Base-by-base conservation (phyloP, 2,888 invertebrate species). In the Lasioglossum zephyrum region DNA sequence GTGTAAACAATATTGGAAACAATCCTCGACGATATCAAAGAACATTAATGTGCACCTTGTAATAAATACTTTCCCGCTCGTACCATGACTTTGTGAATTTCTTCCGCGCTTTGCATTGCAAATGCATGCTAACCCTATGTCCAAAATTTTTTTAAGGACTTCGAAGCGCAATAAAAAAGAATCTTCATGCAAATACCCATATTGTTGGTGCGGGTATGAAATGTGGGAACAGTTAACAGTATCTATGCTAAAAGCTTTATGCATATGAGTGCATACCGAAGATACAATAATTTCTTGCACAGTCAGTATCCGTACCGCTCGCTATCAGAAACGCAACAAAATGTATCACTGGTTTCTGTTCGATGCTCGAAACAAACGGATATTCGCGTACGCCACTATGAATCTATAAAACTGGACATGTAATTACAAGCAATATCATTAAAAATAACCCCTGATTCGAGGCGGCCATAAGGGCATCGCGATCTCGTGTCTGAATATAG, bases 391-490 rank as follows among this genome's bases (percentile, higher is more conserved):
- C 18, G 72, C 66, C 31, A 39, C 39, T 66, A 73, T 63, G 26
- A 66, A 79, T 41, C n/a, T 47, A 70, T 77, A 13, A 31, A 76
- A 81, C 75, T 78, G 79, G 63, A 41, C 80, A 53, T 80, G 49
- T 84, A 88, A 91, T 90, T 91, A 91, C 44, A 76, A 78, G 75
- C 84, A 81, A 84, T 86, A 91, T 82, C 85, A 78, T 89, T 85
- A 89, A 86, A 82, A 84, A 73, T 78, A 88, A 82, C 82, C 84
- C 80, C 74, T 79, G 79, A 90, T 89, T 85, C 77, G 41, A 77
- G 72, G 85, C 82, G 82, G 70, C 86, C 73, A 69, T 63, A 69
- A 75, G 77, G 69, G 82, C 82, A 90, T 83, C 84, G 72, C 70
- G 83, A 83, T 88, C 81, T 85, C 87, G 78, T 84, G 86, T 57